Conservation (phyloP, 92 coral and sea anemone genomes). For the Zoanthus sociatus region DNA sequence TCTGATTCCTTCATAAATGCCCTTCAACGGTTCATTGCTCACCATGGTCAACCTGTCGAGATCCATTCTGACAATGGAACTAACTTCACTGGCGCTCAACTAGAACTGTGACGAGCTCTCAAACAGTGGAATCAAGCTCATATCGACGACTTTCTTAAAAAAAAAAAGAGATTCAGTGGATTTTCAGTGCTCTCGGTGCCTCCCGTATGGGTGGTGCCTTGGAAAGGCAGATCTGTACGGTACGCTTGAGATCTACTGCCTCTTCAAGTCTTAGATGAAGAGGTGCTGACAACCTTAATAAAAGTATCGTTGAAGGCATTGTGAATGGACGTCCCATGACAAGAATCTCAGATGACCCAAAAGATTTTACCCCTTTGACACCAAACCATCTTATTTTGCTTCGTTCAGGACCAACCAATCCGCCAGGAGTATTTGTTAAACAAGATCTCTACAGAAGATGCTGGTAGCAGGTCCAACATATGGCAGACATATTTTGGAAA, state of each 20-base stretch:
- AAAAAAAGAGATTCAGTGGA: conserved; percentile 49
- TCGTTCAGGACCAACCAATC: conserved; percentile 60
- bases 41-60: conserved; percentile 54
- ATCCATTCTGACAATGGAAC: conserved; percentile 61
- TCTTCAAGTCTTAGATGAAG: conserved; percentile 54
- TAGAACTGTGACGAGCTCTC: conserved; percentile 49
- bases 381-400: conserved; percentile 67
- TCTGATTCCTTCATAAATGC: conserved; percentile 66
- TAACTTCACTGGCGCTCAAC: conserved; percentile 61
- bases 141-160: conserved; percentile 42
- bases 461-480: conserved; percentile 64
- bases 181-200: conserved; percentile 55
- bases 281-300: conserved; percentile 55
- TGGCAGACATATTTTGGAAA: conserved; percentile 63
- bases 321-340: conserved; percentile 65
- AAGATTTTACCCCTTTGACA: conserved; percentile 52
- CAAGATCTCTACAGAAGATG: conserved; percentile 61
- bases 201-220: conserved; percentile 62
- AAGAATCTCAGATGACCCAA: conserved; percentile 55
- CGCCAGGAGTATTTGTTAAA: conserved; percentile 54
- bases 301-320: conserved; percentile 52
- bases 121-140: neutral
- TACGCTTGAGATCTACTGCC: conserved; percentile 44
- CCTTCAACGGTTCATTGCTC: conserved; percentile 55
- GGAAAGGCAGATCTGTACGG: conserved; percentile 63